Evolutionary conservation across 1,140 invertebrate genomes (phyloP).

Genomic region (Maniola jurtina): DNA sequence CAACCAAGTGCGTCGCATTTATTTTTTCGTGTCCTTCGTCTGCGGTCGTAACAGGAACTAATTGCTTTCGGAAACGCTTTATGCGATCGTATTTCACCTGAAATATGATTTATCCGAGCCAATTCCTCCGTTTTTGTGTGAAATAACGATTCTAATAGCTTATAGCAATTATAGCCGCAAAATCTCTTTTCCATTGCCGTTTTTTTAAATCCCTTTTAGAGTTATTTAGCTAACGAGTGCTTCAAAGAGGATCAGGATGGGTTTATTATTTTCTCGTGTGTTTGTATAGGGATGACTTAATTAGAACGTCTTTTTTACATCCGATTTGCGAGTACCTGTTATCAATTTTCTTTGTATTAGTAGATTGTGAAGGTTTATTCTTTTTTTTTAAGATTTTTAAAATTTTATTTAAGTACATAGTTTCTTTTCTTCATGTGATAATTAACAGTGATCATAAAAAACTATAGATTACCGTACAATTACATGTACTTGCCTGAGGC

Average conservation of each 20-base stretch:
- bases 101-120: slow-evolving; percentile 70
- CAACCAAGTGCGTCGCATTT: slow-evolving; percentile 31
- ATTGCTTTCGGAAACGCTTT: slow-evolving; percentile 75
- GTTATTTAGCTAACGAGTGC: slow-evolving; percentile 7
- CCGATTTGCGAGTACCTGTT: too few relatives aligned
- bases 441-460: too few relatives aligned
- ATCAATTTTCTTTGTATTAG: too few relatives aligned
- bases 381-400: too few relatives aligned
- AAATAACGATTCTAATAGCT: slow-evolving; percentile 40
- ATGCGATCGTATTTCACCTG: slow-evolving; percentile 74
- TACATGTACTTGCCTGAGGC: too few relatives aligned
- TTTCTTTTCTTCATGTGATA: too few relatives aligned
- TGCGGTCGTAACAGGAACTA: slow-evolving; percentile 70
- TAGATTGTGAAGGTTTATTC: too few relatives aligned
- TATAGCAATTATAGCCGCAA: slow-evolving; percentile 32
- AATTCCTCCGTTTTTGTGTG: slow-evolving; percentile 52
- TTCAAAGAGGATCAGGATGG: neutral
- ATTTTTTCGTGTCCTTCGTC: slow-evolving; percentile 55
- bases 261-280: neutral
- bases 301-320: too few relatives aligned
- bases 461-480: too few relatives aligned
- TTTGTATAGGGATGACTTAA: too few relatives aligned
- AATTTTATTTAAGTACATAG: too few relatives aligned
- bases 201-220: slow-evolving; percentile 3
- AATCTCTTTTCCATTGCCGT: slow-evolving; percentile 18